A percentile compares a stretch with the other conserved stretches of the same genome.
Evolutionary conservation across 2,113 vertebrate genomes (phyloP).

Genomic region (Gasterosteus aculeatus): DNA sequence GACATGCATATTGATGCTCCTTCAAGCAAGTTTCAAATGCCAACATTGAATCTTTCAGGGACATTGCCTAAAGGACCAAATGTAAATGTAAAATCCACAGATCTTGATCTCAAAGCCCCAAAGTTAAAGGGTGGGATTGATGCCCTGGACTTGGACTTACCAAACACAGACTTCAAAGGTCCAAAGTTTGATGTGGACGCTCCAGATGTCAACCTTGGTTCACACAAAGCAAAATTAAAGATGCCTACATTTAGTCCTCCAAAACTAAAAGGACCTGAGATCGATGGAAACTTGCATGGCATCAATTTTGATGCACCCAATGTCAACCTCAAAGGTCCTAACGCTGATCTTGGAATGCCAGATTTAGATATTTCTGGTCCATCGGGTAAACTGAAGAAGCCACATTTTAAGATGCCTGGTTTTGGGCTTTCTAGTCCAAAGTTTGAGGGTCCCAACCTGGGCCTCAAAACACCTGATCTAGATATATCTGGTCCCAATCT

Average conservation of each 20-base stretch:
- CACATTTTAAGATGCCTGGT: slow-evolving; percentile 51
- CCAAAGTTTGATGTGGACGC: slow-evolving; percentile 57
- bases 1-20: slow-evolving; percentile 30
- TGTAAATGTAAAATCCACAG: slow-evolving; percentile 45
- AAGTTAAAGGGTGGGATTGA: slow-evolving; percentile 66
- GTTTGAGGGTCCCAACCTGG: slow-evolving; percentile 27
- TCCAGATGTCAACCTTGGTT: slow-evolving; percentile 58
- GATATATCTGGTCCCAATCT: slow-evolving; percentile 40
- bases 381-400: slow-evolving; percentile 62
- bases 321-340: slow-evolving; percentile 34
- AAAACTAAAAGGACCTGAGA: slow-evolving; percentile 38
- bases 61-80: slow-evolving; percentile 46
- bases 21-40: slow-evolving; percentile 43
- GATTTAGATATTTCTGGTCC: slow-evolving; percentile 39
- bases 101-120: slow-evolving; percentile 56
- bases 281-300: slow-evolving; percentile 52
- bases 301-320: slow-evolving; percentile 43
- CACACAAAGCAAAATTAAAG: slow-evolving; percentile 56
- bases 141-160: slow-evolving; percentile 54
- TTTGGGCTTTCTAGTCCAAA: slow-evolving; percentile 43
- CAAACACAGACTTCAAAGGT: slow-evolving; percentile 46
- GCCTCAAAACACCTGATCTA: slow-evolving; percentile 41
- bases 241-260: slow-evolving; percentile 59
- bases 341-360: slow-evolving; percentile 20
- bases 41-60: slow-evolving; percentile 56